phyloP scores from a whole-genome alignment of 2,797 vertebrate genomes.

The Lerista edwardsae region DNA sequence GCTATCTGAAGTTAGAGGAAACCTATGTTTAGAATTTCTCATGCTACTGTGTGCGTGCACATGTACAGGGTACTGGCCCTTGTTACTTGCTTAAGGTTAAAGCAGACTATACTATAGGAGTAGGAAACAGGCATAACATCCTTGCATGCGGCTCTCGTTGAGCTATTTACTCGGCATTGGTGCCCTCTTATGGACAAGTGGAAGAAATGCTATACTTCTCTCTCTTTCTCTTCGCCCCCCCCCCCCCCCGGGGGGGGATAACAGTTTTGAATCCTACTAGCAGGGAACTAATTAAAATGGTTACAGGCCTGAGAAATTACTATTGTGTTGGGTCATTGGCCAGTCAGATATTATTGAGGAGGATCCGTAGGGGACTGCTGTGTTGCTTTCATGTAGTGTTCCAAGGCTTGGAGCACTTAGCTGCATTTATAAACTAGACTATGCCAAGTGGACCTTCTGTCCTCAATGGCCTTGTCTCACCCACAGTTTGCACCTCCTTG shows the following conservation, averaged over 20 bases:
- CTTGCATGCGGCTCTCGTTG: neutral
- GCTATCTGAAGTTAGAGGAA: neutral
- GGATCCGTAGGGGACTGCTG: neutral
- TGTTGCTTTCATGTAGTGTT: neutral
- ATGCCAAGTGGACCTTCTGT: neutral
- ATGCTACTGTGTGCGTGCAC: neutral
- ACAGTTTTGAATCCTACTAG: neutral
- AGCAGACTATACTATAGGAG: no score
- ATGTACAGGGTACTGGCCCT: neutral
- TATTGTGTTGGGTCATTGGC: neutral
- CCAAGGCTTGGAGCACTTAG: neutral
- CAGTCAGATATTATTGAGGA: neutral
- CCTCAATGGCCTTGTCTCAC: neutral
- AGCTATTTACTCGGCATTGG: neutral
- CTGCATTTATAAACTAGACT: neutral
- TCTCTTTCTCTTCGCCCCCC: neutral
- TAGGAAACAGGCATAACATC: no score
- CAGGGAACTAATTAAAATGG: neutral
- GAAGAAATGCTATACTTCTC: neutral
- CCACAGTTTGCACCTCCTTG: neutral
- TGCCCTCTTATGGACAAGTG: slow-evolving; percentile 62
- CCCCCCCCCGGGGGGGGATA: neutral
- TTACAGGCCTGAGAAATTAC: neutral
- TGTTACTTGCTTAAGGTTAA: neutral
- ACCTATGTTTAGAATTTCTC: neutral